These are phyloP conservation scores for Ceratosolen fusciceps DNA, from an alignment of 1,140 invertebrate genomes.

Conservation along the genomic window DNA sequence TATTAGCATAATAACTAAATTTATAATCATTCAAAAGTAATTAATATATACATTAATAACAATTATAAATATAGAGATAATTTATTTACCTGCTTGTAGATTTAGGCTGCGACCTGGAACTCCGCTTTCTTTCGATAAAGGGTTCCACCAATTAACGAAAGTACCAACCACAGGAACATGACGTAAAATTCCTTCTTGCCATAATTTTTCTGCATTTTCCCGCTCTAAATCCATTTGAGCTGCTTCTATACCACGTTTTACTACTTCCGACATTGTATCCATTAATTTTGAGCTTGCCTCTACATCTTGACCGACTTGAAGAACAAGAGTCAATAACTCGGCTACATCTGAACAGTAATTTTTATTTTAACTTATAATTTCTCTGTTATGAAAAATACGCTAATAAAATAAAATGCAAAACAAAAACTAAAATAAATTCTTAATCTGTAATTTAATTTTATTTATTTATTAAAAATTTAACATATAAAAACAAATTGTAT, in stretches of 20 bases:
- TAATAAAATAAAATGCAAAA: too few species aligned
- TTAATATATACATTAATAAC: too few species aligned
- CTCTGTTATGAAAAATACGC: too few species aligned
- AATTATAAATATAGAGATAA: neutral
- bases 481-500: too few species aligned
- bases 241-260: slow-evolving; percentile 94
- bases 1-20: neutral
- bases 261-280: slow-evolving; percentile 94
- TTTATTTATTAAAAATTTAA: too few species aligned
- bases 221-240: slow-evolving; percentile 91
- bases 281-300: slow-evolving; percentile 94
- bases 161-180: slow-evolving; percentile 94
- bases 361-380: neutral
- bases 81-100: slow-evolving; percentile 77
- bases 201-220: slow-evolving; percentile 89
- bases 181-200: slow-evolving; percentile 93
- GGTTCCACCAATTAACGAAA: slow-evolving; percentile 90
- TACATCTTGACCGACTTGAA: slow-evolving; percentile 89
- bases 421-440: too few species aligned
- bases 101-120: slow-evolving; percentile 92
- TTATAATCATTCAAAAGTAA: too few species aligned
- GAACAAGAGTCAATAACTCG: slow-evolving; percentile 88
- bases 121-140: slow-evolving; percentile 79
- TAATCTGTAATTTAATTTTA: too few species aligned
- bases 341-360: slow-evolving; percentile 78